Evolutionary conservation across 1,140 invertebrate genomes (phyloP).

Genomic region (Drosophila erecta): DNA sequence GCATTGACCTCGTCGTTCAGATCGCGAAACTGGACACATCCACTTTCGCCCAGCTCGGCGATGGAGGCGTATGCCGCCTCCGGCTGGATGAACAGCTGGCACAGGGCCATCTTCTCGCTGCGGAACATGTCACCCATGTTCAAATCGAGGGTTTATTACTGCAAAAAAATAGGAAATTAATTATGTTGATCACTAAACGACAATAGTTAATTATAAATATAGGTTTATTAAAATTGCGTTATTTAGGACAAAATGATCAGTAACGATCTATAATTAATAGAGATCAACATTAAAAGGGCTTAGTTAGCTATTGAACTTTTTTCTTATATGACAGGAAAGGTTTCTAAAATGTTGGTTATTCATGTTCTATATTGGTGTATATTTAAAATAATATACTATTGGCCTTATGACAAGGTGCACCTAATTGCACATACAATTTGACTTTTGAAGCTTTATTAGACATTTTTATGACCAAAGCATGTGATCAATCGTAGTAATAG

Average conservation of each 20-base stretch:
- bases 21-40: conserved; percentile 95
- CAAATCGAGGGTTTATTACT: conserved; percentile 27
- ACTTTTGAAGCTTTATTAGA: conserved; percentile 3
- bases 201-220: no score
- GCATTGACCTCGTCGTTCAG: conserved; percentile 96
- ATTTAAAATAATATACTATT: neutral
- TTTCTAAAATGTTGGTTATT: neutral
- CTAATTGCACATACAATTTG: conserved; percentile 4
- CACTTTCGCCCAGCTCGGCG: conserved; percentile 94
- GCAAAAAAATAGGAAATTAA: neutral
- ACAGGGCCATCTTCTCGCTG: conserved; percentile 94
- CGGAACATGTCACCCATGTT: conserved; percentile 92
- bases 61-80: conserved; percentile 95
- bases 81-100: conserved; percentile 95
- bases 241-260: no score
- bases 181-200: no score
- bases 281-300: no score
- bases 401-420: neutral
- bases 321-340: neutral
- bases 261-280: no score
- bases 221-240: no score
- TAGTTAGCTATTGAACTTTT: no score
- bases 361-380: neutral
- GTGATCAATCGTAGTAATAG: neutral
- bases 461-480: conserved; percentile 12